Base-by-base conservation (phyloP, 1,140 invertebrate species). In the Phymastichus coffea region DNA sequence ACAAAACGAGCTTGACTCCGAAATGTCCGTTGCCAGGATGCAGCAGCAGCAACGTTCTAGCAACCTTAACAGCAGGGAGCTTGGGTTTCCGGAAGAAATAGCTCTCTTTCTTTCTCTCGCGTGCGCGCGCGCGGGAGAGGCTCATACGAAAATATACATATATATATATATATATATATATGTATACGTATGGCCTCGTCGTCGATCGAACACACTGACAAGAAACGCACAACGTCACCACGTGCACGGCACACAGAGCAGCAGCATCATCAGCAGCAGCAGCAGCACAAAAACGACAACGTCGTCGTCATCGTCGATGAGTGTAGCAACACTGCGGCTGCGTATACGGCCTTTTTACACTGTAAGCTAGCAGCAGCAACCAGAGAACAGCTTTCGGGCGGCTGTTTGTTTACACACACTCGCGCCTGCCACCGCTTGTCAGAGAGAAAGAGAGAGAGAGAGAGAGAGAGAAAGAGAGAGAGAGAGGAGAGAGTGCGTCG, bases 241-340 rank as follows among this genome's bases (percentile, higher is more conserved):
- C 71, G 70, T 70, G 67, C 70, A 72, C 71, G 64, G 57, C 67
- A 74, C 70, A 37, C 28, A 28, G n/a, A n/a, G n/a, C n/a, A n/a
- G n/a, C n/a, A n/a, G n/a, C n/a, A n/a, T n/a, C n/a, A n/a, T n/a
- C n/a, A n/a, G n/a, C n/a, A n/a, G n/a, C n/a, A n/a, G n/a, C n/a
- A n/a, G n/a, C n/a, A n/a, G n/a, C n/a, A n/a, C n/a, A n/a, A n/a
- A n/a, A n/a, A n/a, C n/a, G n/a, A n/a, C n/a, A n/a, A n/a, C n/a
- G n/a, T n/a, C n/a, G n/a, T 43, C 37, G 43, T 25, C 54, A 19
- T 12, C 44, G 41, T 9, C 43, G 46, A 33, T 22, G 57, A 9
- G 40, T 17, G 40, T 17, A n/a, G 23, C 47, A 35, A n/a, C n/a
- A 52, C 40, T 46, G 57, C 48, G 48, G 53, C 57, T 60, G 49